A percentile compares a stretch with the other conserved stretches of the same genome.
Evolutionary conservation across 2,888 invertebrate species (phyloP).

Genomic region (Vannuccia rotundouncinata): DNA sequence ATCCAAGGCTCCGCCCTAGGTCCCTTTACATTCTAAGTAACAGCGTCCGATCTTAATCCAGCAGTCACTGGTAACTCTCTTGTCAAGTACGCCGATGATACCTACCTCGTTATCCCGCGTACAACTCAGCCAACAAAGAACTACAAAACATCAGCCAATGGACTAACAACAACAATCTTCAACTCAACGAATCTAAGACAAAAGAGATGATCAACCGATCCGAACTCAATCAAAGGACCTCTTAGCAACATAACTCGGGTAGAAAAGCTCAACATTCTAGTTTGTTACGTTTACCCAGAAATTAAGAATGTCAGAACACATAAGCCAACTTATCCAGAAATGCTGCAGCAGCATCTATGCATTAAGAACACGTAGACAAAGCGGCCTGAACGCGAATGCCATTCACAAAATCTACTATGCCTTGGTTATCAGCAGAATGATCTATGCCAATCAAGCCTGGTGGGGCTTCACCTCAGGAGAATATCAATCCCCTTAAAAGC

Average conservation of each 20-base stretch:
- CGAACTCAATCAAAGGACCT: not conserved
- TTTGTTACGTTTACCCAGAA: not conserved
- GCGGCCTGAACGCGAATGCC: too few relatives aligned
- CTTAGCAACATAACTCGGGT: slow-evolving; percentile 1
- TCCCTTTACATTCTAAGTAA: slow-evolving; percentile 13
- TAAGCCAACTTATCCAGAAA: not conserved
- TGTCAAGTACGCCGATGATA: slow-evolving; percentile 29
- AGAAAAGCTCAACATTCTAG: not conserved
- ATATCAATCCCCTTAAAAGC: too few relatives aligned
- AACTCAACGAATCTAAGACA: not conserved
- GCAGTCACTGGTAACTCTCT: not conserved
- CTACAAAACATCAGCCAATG: slow-evolving; percentile 7
- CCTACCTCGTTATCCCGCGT: slow-evolving; percentile 7
- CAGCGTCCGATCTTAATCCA: slow-evolving; percentile 27
- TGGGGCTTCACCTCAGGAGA: too few relatives aligned
- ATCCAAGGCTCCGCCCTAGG: slow-evolving; percentile 32
- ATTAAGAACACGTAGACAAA: not conserved
- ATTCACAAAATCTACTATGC: too few relatives aligned
- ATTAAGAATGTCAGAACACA: not conserved
- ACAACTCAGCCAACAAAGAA: not conserved
- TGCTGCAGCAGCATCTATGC: not conserved
- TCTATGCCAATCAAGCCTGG: too few relatives aligned
- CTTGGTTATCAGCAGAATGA: too few relatives aligned
- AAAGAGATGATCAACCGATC: slow-evolving; percentile 3
- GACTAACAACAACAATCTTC: not conserved